Evolutionary conservation across 1,140 invertebrate genomes (phyloP), one percentile per base, ranked within the genome.

Genomic region (Apis cerana): DNA sequence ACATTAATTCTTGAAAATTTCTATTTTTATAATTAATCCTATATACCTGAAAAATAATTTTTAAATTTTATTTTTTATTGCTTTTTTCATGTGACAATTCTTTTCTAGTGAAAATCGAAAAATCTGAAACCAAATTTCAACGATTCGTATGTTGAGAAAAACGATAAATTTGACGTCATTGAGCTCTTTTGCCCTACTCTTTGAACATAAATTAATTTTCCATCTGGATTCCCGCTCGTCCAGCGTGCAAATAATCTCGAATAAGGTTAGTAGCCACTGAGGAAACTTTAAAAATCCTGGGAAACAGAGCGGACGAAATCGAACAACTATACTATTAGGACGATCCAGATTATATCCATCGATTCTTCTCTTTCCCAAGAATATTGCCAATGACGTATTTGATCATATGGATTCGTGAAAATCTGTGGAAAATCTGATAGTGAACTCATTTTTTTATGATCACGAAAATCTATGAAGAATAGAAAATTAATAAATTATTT

Each of bases 161-260:
- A 3, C 4, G 43, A 27, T 17, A 33, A 13, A 48, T 43, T 33
- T 33, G 48, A 27, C 15, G 2, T 23, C 11, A 23, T 23, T 17
- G 2, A 56, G n/a, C 56, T 61, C 21, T 27, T 74, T 71, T 71
- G 52, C 9, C 7, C 11, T 72, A 43, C 70, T 43, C 69, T 72
- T 74, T 59, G 71, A 74, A 54, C 48, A 19, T 65, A 54, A 76
- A 76, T 76, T 67, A 76, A 76, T 76, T 76, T 76, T 76, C 75
- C 75, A 65, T 76, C 61, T 27, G 75, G n/a, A n/a, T 76, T 76
- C 50, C 15, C 61, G 61, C 75, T 76, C 75, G 75, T 52, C 50
- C 27, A 65, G 61, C 74, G 74, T 75, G 74, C 61, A 76, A 76
- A 76, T 65, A 65, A 54, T 7, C 50, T 21, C 19, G 13, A 59